Evolutionary conservation across 2,113 vertebrate genomes (phyloP), one percentile per base, ranked within the genome.

Genomic region (Menura novaehollandiae): DNA sequence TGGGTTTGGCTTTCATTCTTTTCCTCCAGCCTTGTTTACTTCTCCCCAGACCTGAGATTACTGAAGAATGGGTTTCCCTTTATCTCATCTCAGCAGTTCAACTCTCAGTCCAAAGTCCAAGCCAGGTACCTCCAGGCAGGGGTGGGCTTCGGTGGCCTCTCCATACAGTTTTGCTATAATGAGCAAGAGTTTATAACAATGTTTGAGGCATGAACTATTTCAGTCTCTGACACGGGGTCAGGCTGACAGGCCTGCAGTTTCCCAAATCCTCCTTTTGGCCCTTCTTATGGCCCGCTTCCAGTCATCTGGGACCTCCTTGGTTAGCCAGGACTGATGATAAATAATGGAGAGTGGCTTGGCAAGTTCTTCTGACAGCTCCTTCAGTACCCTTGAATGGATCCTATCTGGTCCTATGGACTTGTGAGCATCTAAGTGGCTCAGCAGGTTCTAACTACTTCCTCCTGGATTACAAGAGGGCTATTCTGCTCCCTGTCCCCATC

Each of bases 351-450:
- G 6, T 0, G 1, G 6, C 33, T 52, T 52, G 11, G 3, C 26
- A 15, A 52, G 6, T 22, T 60, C 37, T 6, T 68, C 27, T 0
- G 0, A 46, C 18, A 44, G 11, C 8, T 77, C 18, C 15, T 18
- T 60, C 46, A 33, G 39, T 17, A 27, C 12, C 27, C 52, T 10
- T 33, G 43, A 21, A 33, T 39, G 27, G 15, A 39, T 39, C 22
- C 43, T 26, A 11, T 16, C 0, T 0, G 13, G 10, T 59, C 15
- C 6, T 6, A 13, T 7, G 30, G 35, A n/a, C 35, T 15, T 51
- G 15, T 41, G 44, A 59, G 20, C 6, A n/a, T 43, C 19, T n/a
- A 12, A 41, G 35, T 23, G 33, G 5, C 30, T 69, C 53, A 69
- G 22, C 15, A 49, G 11, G 6, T n/a, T 12, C 19, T 51, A 11